phyloP scores from a whole-genome alignment of 1,140 invertebrate genomes.

The Hetaerina americana region DNA sequence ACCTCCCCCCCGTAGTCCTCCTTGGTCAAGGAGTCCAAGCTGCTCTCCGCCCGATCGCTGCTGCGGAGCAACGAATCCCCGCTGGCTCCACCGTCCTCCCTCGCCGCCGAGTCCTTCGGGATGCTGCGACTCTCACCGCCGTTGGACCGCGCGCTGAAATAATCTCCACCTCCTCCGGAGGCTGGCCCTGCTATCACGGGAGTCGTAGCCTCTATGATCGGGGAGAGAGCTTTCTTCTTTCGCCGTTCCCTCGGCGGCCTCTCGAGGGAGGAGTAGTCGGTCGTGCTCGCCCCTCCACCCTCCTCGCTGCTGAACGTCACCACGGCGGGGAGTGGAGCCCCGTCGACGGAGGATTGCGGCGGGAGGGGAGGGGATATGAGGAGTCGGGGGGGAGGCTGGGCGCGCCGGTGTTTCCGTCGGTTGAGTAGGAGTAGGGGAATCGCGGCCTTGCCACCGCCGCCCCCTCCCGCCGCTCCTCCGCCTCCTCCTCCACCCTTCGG shows the following conservation, averaged over 20 bases:
- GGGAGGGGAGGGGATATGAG: background rate
- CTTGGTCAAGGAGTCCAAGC: background rate
- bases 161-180: no score
- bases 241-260: conserved; percentile 11
- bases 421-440: background rate
- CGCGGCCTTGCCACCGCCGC: background rate
- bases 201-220: conserved; percentile 52
- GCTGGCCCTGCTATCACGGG: conserved; percentile 33
- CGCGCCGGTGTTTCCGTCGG: background rate
- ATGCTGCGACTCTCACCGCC: background rate
- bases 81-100: conserved; percentile 25
- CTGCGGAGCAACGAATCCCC: background rate
- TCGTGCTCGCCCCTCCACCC: background rate
- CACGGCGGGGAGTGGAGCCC: background rate
- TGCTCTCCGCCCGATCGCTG: background rate
- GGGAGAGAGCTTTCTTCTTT: conserved; percentile 52
- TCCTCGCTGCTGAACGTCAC: background rate
- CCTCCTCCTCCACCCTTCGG: background rate
- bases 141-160: background rate
- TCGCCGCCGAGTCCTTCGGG: conserved; percentile 18
- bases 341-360: background rate
- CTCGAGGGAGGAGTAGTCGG: conserved; percentile 10
- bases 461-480: no score
- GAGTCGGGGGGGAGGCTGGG: background rate
- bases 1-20: conserved; percentile 8